These are phyloP conservation scores for Tapera naevia DNA, from an alignment of 2,797 vertebrate species.

Conservation along the genomic window DNA sequence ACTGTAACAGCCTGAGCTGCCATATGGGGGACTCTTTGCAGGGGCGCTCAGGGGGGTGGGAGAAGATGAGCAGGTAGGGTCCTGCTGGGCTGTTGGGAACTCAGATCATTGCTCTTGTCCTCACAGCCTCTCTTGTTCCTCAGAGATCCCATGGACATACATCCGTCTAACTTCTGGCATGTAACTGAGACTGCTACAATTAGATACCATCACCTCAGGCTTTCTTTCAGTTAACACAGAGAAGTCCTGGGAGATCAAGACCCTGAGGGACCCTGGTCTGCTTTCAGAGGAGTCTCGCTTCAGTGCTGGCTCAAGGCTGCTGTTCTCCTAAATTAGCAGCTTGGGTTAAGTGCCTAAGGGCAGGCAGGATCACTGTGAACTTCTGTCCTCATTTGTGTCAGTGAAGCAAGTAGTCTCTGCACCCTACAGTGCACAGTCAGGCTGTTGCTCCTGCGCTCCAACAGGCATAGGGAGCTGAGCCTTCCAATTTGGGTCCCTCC, in stretches of 20 bases:
- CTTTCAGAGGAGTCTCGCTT: neutral
- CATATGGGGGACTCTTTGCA: neutral
- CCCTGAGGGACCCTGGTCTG: neutral
- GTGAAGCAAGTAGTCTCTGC: neutral
- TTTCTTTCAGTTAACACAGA: neutral
- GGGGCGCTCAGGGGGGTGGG: rapidly evolving
- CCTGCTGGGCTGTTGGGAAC: neutral
- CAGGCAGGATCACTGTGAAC: neutral
- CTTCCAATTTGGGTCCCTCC: neutral
- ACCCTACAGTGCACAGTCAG: neutral
- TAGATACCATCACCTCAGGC: neutral
- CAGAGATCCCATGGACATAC: neutral
- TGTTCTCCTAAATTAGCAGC: neutral
- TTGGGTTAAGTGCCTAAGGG: neutral
- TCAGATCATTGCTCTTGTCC: neutral
- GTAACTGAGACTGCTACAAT: neutral
- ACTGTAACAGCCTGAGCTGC: neutral
- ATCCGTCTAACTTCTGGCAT: neutral
- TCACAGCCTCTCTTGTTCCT: neutral
- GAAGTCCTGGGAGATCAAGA: neutral
- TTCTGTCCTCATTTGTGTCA: neutral
- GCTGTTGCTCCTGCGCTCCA: neutral
- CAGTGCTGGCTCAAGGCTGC: neutral
- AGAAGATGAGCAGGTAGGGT: neutral
- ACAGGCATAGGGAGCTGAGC: rapidly evolving